phyloP scores from a whole-genome alignment of 2,113 vertebrate species.

The Puffinus mauretanicus region DNA sequence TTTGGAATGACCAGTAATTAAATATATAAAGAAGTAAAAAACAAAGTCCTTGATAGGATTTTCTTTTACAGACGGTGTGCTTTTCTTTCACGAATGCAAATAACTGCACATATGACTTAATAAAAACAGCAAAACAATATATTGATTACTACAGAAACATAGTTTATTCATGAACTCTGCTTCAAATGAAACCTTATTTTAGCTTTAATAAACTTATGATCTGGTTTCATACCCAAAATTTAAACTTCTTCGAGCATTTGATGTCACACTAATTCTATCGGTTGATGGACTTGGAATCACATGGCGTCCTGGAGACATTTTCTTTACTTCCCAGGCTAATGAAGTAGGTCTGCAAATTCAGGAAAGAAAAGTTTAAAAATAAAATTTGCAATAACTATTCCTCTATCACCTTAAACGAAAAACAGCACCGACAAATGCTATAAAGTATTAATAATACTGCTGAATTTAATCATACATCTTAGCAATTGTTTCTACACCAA shows the following conservation, averaged over 20 bases:
- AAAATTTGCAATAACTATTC: background rate
- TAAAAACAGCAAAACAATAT: background rate
- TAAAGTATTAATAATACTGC: background rate
- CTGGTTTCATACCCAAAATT: slow-evolving; percentile 86
- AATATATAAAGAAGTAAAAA: background rate
- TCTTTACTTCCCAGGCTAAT: slow-evolving; percentile 97
- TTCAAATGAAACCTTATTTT: background rate
- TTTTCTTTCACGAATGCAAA: background rate
- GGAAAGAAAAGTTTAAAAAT: background rate
- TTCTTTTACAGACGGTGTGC: background rate
- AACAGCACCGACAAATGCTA: fast-evolving
- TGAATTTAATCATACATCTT: background rate
- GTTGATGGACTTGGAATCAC: slow-evolving; percentile 91
- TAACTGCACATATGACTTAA: background rate
- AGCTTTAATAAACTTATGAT: background rate
- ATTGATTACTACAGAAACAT: background rate
- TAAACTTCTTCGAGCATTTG: slow-evolving; percentile 86
- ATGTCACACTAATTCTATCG: slow-evolving; percentile 88
- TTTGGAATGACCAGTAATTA: background rate
- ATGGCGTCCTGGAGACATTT: slow-evolving; percentile 98
- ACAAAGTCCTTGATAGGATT: background rate
- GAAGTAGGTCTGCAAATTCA: slow-evolving; percentile 88
- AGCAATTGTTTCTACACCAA: background rate
- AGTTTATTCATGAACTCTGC: background rate
- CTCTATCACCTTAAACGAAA: background rate